Conservation (phyloP, 2,797 vertebrate genomes). For the Anniella stebbinsi region DNA sequence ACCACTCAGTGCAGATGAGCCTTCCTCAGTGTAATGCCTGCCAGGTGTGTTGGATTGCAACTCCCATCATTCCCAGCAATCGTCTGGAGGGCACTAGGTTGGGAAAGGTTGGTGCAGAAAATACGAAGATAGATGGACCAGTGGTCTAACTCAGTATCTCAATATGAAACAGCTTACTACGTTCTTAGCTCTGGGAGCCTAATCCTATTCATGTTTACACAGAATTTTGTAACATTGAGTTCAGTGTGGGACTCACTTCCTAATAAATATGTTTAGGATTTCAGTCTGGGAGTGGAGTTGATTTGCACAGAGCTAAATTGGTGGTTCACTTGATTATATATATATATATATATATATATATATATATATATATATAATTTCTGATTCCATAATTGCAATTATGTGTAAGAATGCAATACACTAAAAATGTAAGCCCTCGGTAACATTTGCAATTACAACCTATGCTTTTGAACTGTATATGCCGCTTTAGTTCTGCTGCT, state of each 20-base stretch:
- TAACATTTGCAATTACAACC: slow-evolving; percentile 4
- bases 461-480: neutral
- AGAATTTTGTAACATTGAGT: no score
- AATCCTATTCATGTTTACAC: no score
- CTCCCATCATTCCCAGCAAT: no score
- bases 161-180: no score
- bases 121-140: neutral
- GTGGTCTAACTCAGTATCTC: neutral
- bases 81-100: no score
- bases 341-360: no score
- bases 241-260: neutral
- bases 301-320: neutral
- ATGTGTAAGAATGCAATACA: neutral
- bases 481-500: neutral
- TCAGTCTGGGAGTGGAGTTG: neutral
- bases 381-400: neutral
- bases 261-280: neutral
- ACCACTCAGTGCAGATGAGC: no score
- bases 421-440: neutral
- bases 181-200: no score
- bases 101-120: no score
- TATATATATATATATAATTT: no score
- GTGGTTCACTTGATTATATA: neutral
- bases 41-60: no score
- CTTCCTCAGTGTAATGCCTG: no score